Base-by-base conservation (phyloP, 2,113 vertebrate genomes). In the Varanus komodoensis region DNA sequence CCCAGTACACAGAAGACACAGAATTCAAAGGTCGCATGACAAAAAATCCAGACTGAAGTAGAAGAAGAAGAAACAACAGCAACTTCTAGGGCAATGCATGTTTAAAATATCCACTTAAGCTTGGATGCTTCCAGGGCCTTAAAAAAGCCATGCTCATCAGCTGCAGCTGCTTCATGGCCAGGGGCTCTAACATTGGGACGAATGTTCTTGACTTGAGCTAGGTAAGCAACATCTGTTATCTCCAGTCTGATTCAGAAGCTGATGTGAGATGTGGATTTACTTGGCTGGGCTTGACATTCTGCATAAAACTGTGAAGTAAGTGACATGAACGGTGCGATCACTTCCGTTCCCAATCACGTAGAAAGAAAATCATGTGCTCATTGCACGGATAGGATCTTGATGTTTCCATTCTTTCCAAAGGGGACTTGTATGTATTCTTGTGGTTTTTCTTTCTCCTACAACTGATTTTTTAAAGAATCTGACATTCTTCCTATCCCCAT, bases 71-170 rank as follows among this genome's bases (percentile, higher is more conserved):
- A 29, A 29, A 7, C 3, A 21, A 8, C 14, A 15, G 3, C 27
- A 71, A 52, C 11, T 9, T 85, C 23, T 32, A 54, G 6, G 84
- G 15, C 44, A 86, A 25, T n/a, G 1, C 12, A 52, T 11, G 83
- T 88, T 92, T 73, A 25, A 34, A 4, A 50, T 54, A 75, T 92
- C 15, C 0, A 0, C 19, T 89, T 86, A 15, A 67, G 0, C 48
- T 15, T 25, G 38, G 44, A 68, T 23, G 0, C 3, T 89, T 87
- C 64, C 91, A 8, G 0, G 4, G 32, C 83, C n/a, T 80, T 80
- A 0, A 0, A 54, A 54, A 15, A 68, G 0, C 0, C 54, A 27
- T 0, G 1, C 0, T 68, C 8, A 14, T 4, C 21, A 93, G 25
- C 6, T 27, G 17, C 14, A 79, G 32, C 73, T 2, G 0, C 38